Evolutionary conservation across 2,113 vertebrate genomes (phyloP).

Genomic region (Podocnemis expansa): DNA sequence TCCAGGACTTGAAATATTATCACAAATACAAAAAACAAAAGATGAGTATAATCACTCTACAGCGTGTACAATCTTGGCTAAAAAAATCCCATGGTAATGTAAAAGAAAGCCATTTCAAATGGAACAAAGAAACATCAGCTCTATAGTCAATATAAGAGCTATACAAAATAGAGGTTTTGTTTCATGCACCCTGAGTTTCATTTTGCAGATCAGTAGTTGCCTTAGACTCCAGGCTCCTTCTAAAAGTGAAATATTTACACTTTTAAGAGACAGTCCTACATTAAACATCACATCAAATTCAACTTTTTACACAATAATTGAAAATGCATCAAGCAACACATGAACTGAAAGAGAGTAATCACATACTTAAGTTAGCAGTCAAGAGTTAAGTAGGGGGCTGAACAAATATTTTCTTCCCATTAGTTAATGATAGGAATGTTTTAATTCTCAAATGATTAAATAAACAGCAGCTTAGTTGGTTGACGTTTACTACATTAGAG

Average conservation of each 20-base stretch:
- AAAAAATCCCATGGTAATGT: not conserved
- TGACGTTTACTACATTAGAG: not conserved
- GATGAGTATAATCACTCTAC: not conserved
- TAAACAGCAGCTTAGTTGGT: not conserved
- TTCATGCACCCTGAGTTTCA: not conserved
- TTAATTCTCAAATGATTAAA: conserved; percentile 16
- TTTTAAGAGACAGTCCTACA: not conserved
- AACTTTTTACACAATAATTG: not conserved
- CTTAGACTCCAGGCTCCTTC: not conserved
- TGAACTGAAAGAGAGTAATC: not conserved
- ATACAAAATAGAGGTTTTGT: not conserved
- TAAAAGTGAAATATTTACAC: not conserved
- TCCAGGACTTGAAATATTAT: not conserved
- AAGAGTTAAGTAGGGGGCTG: not conserved
- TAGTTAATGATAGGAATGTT: not conserved
- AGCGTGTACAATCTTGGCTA: not conserved
- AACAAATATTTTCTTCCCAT: not conserved
- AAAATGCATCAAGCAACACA: not conserved
- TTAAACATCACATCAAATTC: not conserved
- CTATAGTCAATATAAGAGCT: not conserved
- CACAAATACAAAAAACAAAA: not conserved
- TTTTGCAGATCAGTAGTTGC: not conserved
- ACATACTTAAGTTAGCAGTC: not conserved
- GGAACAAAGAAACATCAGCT: not conserved
- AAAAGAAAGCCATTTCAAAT: not conserved